Base-by-base conservation (phyloP, 1,140 invertebrate genomes). In the Lepidurus packardi region DNA sequence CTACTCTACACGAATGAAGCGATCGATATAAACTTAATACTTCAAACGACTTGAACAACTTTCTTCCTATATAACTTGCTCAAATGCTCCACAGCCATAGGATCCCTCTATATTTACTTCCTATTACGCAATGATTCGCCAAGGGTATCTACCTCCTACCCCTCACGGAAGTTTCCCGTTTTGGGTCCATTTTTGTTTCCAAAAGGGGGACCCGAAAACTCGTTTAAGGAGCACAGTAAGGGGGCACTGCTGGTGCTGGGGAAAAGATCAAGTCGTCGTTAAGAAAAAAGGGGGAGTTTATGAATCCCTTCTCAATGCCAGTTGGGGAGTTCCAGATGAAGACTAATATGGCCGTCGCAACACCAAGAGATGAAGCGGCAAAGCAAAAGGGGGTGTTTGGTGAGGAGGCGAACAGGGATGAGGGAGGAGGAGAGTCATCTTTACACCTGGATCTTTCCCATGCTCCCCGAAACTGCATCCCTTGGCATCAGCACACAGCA, bases 381-480 rank as follows among this genome's bases (percentile, higher is more conserved):
- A 13, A n/a, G 21, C 53, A 65, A 21, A 65, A 65, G 53, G 21
- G 53, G 53, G 53, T n/a, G 21, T 65, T 13, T 65, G 16, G 10
- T 65, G 21, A 65, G 53, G 8, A n/a, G n/a, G 53, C 53, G 21
- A 65, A 65, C 16, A 65, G 16, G 53, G 53, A 21, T n/a, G 53
- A 21, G 21, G 21, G 21, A 65, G 53, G 53, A 16, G 21, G 53
- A 65, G 53, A 65, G 53, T 65, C 53, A 65, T 65, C 53, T 65
- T 65, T 21, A 65, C 53, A 65, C 53, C 53, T 65, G 53, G 53
- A 65, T 65, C 53, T 65, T 65, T 65, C 53, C 53, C 53, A 65
- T 65, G 53, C 53, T 65, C n/a, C 16, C 53, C 53, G 16, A 13
- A n/a, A 13, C 9, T 65, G 47, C 53, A 65, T 65, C 53, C 53